These are phyloP conservation scores for Menidia beryllina DNA, from an alignment of 2,113 vertebrate species.

Conservation along the genomic window DNA sequence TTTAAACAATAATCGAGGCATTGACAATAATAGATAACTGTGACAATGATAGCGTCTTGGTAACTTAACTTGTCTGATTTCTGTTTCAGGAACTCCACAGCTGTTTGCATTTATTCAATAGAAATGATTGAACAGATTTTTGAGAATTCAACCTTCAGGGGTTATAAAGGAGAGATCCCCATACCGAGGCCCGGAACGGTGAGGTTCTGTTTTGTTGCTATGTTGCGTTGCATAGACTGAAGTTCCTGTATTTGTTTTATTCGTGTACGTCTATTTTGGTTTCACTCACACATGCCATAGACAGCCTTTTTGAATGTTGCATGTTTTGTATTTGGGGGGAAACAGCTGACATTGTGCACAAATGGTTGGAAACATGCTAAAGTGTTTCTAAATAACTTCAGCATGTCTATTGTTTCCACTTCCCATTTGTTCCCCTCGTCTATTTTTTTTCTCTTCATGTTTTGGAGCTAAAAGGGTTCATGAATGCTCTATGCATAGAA, in stretches of 20 bases:
- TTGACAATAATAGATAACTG: neutral
- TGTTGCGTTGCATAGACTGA: neutral
- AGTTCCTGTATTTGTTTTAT: slow-evolving; percentile 17
- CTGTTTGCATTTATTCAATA: slow-evolving; percentile 89
- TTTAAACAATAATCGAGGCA: too few species aligned
- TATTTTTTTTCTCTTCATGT: slow-evolving; percentile 1
- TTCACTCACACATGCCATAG: neutral
- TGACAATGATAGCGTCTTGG: neutral
- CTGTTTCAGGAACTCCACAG: slow-evolving; percentile 88
- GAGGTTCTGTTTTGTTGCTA: slow-evolving; percentile 50
- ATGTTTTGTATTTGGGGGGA: neutral
- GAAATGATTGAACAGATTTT: slow-evolving; percentile 86
- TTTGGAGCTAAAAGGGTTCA: neutral
- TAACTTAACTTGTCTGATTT: slow-evolving; percentile 1
- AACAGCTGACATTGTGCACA: neutral
- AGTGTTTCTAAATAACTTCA: neutral
- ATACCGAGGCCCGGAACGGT: slow-evolving; percentile 88
- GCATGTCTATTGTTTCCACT: slow-evolving; percentile 34
- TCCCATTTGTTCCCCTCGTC: neutral
- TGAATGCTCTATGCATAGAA: neutral
- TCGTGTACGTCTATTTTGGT: neutral
- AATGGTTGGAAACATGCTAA: slow-evolving; percentile 29
- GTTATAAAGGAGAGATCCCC: slow-evolving; percentile 76
- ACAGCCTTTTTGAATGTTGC: neutral
- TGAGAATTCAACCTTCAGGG: slow-evolving; percentile 86